Percentiles rank a stretch among this genome's conserved stretches.
Evolutionary conservation across 2,113 vertebrate genomes (phyloP).

Genomic region (Cryptotis parvus): DNA sequence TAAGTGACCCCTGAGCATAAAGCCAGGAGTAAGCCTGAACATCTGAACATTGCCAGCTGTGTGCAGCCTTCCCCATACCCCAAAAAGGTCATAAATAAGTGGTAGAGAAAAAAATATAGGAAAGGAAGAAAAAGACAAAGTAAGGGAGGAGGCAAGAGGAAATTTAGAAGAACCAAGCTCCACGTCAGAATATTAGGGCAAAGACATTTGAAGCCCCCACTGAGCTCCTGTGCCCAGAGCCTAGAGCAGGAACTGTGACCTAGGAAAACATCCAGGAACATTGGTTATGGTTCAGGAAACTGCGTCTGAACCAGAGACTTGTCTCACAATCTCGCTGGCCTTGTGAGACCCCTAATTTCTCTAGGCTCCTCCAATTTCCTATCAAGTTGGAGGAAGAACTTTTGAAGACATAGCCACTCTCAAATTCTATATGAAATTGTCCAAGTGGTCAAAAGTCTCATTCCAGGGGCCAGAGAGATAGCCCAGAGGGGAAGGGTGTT

Average conservation of each 20-base stretch:
- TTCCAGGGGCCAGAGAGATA: no score
- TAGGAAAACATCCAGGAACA: constrained; percentile 37
- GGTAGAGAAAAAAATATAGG: background rate
- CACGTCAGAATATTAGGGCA: background rate
- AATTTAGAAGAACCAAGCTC: background rate
- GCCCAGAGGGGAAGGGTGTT: no score
- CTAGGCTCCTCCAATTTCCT: background rate
- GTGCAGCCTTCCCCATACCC: no score
- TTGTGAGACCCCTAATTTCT: constrained; percentile 2
- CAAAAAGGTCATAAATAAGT: background rate
- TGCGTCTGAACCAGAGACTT: background rate
- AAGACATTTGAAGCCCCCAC: background rate
- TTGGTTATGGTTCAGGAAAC: constrained; percentile 1
- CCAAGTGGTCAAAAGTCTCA: background rate
- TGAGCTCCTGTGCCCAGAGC: background rate
- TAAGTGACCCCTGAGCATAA: background rate
- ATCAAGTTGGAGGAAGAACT: background rate
- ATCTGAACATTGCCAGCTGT: background rate
- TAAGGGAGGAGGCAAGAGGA: background rate
- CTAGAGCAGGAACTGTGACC: background rate
- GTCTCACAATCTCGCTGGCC: no score
- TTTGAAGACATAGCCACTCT: background rate
- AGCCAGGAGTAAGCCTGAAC: background rate
- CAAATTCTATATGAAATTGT: background rate
- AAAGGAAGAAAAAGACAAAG: background rate